Conservation (phyloP, 53 echinoderm and acorn worm species). For the Patiria pectinifera region DNA sequence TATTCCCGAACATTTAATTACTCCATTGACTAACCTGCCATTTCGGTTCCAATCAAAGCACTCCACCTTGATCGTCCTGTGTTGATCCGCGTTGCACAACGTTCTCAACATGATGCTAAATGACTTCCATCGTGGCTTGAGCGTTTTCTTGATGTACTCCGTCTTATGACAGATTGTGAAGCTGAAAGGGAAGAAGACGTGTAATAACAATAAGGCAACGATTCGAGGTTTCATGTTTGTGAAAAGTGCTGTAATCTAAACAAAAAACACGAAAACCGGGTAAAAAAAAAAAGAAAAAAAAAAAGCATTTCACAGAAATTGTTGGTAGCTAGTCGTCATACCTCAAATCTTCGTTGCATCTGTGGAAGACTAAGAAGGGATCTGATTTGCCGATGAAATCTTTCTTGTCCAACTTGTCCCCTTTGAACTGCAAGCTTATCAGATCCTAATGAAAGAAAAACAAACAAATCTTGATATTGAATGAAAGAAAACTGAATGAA, state of each 20-base stretch:
- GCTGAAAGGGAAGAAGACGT: conserved; percentile 44
- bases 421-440: conserved; percentile 77
- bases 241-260: no score
- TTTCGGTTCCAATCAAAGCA: conserved; percentile 96
- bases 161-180: conserved; percentile 92
- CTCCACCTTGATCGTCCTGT: conserved; percentile 89
- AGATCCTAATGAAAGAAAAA: conserved; percentile 77
- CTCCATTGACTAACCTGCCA: conserved; percentile 73
- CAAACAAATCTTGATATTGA: background rate
- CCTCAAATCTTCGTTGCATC: conserved; percentile 86
- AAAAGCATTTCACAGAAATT: background rate
- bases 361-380: conserved; percentile 88
- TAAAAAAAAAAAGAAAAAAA: no score
- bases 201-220: background rate
- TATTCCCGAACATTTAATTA: no score
- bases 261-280: no score
- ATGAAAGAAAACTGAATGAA: background rate
- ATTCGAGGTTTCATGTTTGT: background rate
- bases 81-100: conserved; percentile 90
- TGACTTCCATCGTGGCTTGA: conserved; percentile 83
- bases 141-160: conserved; percentile 91
- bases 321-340: conserved; percentile 8
- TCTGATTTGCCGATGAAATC: conserved; percentile 96
- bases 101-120: conserved; percentile 81
- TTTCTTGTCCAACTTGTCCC: conserved; percentile 87